phyloP scores from a whole-genome alignment of 2,113 vertebrate species.

The Oreamnos americanus region DNA sequence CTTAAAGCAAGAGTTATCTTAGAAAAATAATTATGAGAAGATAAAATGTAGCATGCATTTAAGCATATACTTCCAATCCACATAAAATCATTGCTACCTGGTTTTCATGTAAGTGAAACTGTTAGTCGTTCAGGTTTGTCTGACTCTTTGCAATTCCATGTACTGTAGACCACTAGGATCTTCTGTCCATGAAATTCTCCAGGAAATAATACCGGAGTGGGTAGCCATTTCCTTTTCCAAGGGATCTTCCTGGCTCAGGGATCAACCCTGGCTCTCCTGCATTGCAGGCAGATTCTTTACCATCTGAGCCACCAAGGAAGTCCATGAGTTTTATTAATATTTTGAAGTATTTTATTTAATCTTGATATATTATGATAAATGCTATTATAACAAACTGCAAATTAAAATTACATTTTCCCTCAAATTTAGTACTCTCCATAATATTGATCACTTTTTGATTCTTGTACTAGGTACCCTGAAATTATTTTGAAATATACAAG shows the following conservation, averaged over 20 bases:
- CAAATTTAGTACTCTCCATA: not conserved
- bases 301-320: not conserved
- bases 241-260: not conserved
- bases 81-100: not conserved
- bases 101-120: not conserved
- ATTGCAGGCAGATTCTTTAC: not conserved
- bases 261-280: not conserved
- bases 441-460: not conserved
- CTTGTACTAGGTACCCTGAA: not conserved
- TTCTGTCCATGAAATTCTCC: not conserved
- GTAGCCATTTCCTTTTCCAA: not conserved
- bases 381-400: not conserved
- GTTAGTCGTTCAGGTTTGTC: not conserved
- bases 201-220: fast-evolving
- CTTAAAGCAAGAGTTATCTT: not conserved
- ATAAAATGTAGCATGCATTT: not conserved
- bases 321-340: not conserved
- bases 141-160: not conserved
- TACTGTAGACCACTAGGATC: not conserved
- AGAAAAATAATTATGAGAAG: not conserved
- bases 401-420: not conserved
- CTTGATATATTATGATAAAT: not conserved
- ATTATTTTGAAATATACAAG: not conserved
- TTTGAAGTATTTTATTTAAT: not conserved
- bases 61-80: not conserved